These are phyloP conservation scores for Siphlonurus alternatus DNA, from an alignment of 2,888 invertebrate genomes.

Conservation along the genomic window DNA sequence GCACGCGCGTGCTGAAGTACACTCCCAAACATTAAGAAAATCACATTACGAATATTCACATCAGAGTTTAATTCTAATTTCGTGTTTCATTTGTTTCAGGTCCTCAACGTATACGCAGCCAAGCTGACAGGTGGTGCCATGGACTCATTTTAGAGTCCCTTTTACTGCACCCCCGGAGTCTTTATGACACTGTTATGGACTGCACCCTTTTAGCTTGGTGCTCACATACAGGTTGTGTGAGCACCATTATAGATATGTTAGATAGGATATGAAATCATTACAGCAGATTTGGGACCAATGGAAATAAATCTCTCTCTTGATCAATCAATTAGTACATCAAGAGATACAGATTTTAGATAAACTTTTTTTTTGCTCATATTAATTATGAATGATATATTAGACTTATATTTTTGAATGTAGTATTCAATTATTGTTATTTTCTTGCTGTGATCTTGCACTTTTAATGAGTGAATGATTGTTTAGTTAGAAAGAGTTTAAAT, in stretches of 20 bases:
- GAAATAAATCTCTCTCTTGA: background rate
- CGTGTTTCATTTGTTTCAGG: conserved; percentile 36
- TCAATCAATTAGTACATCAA: background rate
- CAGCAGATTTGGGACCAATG: background rate
- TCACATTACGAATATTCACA: too few species aligned
- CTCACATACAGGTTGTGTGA: too few species aligned
- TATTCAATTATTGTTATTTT: too few species aligned
- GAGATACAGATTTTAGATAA: background rate
- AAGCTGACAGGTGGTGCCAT: conserved; percentile 59
- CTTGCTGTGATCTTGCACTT: background rate
- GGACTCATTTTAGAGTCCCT: conserved; percentile 28
- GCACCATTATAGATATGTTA: too few species aligned
- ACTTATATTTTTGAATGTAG: background rate
- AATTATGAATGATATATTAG: background rate
- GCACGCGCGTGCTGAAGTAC: too few species aligned
- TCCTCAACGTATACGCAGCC: conserved; percentile 66
- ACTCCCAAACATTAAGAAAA: too few species aligned
- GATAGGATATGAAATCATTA: too few species aligned
- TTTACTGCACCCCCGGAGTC: background rate
- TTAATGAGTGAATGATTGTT: too few species aligned
- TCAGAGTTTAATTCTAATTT: conserved; percentile 9
- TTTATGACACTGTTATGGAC: background rate
- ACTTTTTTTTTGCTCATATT: background rate
- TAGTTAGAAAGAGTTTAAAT: too few species aligned
- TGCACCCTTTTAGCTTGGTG: too few species aligned